Conservation (phyloP, 64 coral and sea anemone species). For the Orbicella faveolata region DNA sequence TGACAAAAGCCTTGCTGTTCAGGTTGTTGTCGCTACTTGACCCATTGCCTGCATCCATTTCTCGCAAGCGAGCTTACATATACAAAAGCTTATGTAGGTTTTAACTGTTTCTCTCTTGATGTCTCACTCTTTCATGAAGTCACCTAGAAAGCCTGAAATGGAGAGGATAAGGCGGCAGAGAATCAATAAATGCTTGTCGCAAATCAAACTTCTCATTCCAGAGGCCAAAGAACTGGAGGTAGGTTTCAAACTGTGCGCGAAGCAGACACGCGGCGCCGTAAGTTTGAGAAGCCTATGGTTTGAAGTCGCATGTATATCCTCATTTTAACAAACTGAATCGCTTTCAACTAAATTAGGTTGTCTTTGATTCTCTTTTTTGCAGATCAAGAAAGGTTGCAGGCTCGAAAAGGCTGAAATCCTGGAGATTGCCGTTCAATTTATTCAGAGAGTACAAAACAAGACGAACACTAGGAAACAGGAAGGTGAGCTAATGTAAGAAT, state of each 20-base stretch:
- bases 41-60: too few relatives aligned
- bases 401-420: slow-evolving; percentile 43
- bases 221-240: slow-evolving; percentile 32
- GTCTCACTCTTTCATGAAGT: not conserved
- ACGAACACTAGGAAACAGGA: not conserved
- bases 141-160: slow-evolving; percentile 28
- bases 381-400: slow-evolving; percentile 37
- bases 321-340: not conserved
- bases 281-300: not conserved
- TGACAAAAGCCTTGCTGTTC: too few relatives aligned
- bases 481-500: not conserved
- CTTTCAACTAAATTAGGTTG: not conserved
- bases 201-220: slow-evolving; percentile 31
- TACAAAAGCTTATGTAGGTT: too few relatives aligned
- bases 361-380: not conserved
- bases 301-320: too few relatives aligned
- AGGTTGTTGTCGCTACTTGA: not conserved
- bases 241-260: not conserved
- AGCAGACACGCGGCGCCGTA: not conserved
- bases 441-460: slow-evolving; percentile 1
- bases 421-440: slow-evolving; percentile 24
- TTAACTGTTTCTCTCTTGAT: not conserved
- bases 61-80: too few relatives aligned
- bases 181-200: slow-evolving; percentile 31
- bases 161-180: slow-evolving; percentile 25